These are phyloP conservation scores for Euwallacea similis DNA, from an alignment of 1,140 invertebrate species.

Conservation along the genomic window DNA sequence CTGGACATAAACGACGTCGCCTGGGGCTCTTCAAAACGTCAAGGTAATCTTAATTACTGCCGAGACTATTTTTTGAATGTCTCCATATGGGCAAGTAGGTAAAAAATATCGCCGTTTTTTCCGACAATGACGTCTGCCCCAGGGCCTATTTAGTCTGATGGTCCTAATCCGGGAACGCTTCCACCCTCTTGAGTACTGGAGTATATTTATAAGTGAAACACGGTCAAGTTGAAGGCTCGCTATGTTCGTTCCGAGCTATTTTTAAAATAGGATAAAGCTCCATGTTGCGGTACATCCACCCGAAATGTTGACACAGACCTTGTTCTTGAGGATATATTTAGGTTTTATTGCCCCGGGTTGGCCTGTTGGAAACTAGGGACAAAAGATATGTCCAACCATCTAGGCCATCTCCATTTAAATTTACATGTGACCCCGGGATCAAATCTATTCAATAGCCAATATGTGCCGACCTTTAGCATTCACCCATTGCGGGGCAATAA, in stretches of 20 bases:
- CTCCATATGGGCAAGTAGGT: neutral
- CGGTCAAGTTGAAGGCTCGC: slow-evolving; percentile 25
- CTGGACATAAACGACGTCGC: slow-evolving; percentile 14
- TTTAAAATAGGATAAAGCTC: slow-evolving; percentile 20
- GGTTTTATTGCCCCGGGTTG: neutral
- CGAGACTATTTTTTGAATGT: neutral
- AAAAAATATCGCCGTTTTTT: neutral
- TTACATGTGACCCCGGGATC: slow-evolving; percentile 33
- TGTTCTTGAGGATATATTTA: slow-evolving; percentile 6
- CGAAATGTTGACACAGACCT: slow-evolving; percentile 24
- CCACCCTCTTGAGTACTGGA: slow-evolving; percentile 19
- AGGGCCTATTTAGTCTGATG: slow-evolving; percentile 11
- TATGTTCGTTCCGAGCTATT: slow-evolving; percentile 10
- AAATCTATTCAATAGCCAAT: slow-evolving; percentile 35
- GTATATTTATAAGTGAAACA: slow-evolving; percentile 25
- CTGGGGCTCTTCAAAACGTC: slow-evolving; percentile 12
- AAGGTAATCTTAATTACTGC: slow-evolving; percentile 5
- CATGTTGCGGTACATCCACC: slow-evolving; percentile 16
- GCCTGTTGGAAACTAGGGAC: neutral
- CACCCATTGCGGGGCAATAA: slow-evolving; percentile 28
- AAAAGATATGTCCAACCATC: slow-evolving; percentile 18
- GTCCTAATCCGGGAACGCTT: slow-evolving; percentile 2
- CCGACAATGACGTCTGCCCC: neutral
- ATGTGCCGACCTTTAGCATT: slow-evolving; percentile 25
- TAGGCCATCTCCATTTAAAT: slow-evolving; percentile 32